Conservation (phyloP, 2,797 vertebrate genomes). For the Coluber constrictor region DNA sequence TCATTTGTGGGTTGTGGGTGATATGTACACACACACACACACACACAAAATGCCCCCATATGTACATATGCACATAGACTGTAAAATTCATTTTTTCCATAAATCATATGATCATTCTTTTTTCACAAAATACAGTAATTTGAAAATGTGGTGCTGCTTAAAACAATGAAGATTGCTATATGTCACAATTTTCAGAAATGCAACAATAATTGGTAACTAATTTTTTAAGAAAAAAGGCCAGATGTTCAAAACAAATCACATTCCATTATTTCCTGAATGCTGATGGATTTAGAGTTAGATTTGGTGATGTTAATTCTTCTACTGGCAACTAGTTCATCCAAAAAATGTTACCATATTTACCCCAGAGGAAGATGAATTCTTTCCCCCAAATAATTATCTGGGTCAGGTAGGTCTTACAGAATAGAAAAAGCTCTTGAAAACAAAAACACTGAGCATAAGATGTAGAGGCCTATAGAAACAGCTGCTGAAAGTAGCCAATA, state of each 20-base stretch:
- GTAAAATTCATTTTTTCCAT: not conserved
- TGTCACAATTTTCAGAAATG: not conserved
- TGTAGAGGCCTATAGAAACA: not conserved
- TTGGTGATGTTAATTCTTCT: not conserved
- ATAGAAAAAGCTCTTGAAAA: not conserved
- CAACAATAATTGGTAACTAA: not conserved
- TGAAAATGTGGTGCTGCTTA: not conserved
- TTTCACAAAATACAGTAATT: not conserved
- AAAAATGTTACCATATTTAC: not conserved
- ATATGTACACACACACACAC: not conserved
- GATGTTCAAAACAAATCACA: not conserved
- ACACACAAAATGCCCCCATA: not conserved
- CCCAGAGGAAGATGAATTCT: not conserved
- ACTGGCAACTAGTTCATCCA: not conserved
- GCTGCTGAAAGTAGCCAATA: not conserved
- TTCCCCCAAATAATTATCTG: not conserved
- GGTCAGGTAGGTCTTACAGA: not conserved
- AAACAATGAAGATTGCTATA: not conserved
- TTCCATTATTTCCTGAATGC: not conserved
- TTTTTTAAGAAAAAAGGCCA: not conserved
- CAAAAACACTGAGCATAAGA: not conserved
- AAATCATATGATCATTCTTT: not conserved
- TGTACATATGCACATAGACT: not conserved
- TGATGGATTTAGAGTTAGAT: not conserved
- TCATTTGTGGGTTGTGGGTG: not conserved